Base-by-base conservation (phyloP, 2,797 vertebrate species). In the Antennarius maculatus region DNA sequence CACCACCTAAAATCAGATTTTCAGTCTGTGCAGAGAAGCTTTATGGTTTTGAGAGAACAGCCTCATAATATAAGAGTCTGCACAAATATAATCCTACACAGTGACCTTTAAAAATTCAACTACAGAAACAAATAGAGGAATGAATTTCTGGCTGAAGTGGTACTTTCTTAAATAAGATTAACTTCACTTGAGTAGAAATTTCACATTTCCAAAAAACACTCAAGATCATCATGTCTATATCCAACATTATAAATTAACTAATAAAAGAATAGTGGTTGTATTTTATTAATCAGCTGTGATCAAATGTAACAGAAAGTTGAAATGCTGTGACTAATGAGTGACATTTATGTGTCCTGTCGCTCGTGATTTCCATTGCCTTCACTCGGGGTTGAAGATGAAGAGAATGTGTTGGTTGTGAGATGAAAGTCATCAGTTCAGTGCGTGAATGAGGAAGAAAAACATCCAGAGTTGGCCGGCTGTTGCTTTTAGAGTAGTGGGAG, bases 401-500 rank as follows among this genome's bases (percentile, higher is more conserved):
- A 16, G 45, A 31, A 13, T 43, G 56, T 41, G 70, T 59, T 31
- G 63, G 50, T 58, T 63, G 3, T 37, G 42, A 49, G 49, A 60
- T 31, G 6, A 60, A 77, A 71, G 54, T 72, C 69, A 71, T 66
- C 56, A 69, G 55, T 63, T 63, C 54, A 62, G 68, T 47, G 61
- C 75, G 71, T 53, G 55, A 54, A 55, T 0, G 15, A 39, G 43
- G 43, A 77, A 61, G 79, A 54, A 39, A 7, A 18, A 31, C 57
- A 67, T 65, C 76, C 61, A 58, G 61, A 72, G 29, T 59, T 65
- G 54, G 59, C 62, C 76, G 69, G 61, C 61, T 64, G 51, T 67
- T 76, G 61, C 65, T 39, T 58, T 66, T 59, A 77, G 68, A 74
- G 68, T 54, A 66, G 16, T 69, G 39, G 59, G 61, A 83, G 55